Conservation (phyloP, 2,888 invertebrate species). For the Balanococcus diminutus region DNA sequence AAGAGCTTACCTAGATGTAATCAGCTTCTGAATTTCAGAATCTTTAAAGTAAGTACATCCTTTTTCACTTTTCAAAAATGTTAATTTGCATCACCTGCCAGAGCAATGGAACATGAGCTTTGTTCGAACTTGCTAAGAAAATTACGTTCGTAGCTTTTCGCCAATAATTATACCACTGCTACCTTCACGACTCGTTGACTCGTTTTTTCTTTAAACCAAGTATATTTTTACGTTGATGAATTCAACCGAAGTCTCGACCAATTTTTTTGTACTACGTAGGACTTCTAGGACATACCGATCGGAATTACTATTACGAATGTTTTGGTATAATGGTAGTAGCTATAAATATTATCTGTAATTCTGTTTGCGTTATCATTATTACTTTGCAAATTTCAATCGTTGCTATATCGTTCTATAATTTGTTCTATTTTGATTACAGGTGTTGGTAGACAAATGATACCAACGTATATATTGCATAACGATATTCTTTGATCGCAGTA, state of each 20-base stretch:
- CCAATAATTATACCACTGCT: neutral
- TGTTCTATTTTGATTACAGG: slow-evolving; percentile 53
- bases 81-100: too few species aligned
- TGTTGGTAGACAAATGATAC: slow-evolving; percentile 57
- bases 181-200: neutral
- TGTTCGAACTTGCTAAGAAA: neutral
- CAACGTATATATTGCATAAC: slow-evolving; percentile 55
- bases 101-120: neutral
- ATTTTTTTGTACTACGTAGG: too few species aligned
- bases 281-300: too few species aligned
- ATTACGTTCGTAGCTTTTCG: too few species aligned
- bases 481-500: slow-evolving; percentile 18
- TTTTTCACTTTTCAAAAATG: too few species aligned
- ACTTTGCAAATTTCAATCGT: neutral
- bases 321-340: neutral
- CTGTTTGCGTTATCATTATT: neutral
- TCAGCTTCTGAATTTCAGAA: too few species aligned
- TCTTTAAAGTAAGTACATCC: too few species aligned
- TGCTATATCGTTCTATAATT: neutral
- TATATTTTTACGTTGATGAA: neutral
- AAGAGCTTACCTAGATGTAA: too few species aligned
- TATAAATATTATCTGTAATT: neutral
- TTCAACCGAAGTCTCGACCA: too few species aligned
- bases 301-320: neutral
- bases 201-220: neutral